These are phyloP conservation scores for Acromyrmex charruanus DNA, from an alignment of 1,140 invertebrate species.

Conservation along the genomic window DNA sequence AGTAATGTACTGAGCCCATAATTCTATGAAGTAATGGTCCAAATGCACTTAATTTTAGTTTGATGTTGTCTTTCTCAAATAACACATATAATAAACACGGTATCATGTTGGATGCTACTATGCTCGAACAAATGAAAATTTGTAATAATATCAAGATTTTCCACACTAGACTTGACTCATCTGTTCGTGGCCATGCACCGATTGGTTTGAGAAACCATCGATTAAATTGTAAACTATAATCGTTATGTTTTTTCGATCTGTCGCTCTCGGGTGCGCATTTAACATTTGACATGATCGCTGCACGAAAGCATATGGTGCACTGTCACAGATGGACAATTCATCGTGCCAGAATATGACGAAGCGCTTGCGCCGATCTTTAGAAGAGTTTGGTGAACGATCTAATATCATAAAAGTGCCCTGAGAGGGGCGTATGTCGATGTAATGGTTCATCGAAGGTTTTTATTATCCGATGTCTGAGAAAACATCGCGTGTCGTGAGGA, in stretches of 20 bases:
- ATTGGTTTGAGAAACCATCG: slow-evolving; percentile 66
- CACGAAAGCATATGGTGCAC: background rate
- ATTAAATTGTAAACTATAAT: slow-evolving; percentile 46
- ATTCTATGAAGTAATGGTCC: slow-evolving; percentile 77
- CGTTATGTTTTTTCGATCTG: background rate
- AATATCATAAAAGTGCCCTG: background rate
- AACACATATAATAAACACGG: slow-evolving; percentile 44
- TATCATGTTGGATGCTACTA: background rate
- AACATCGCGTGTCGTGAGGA: background rate
- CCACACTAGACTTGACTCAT: background rate
- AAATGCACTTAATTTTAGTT: slow-evolving; percentile 71
- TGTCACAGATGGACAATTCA: background rate
- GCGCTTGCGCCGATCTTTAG: background rate
- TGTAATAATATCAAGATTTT: background rate
- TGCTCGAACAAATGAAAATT: background rate
- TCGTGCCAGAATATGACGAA: background rate
- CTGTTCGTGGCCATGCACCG: slow-evolving; percentile 62
- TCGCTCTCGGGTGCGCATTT: background rate
- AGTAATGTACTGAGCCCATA: slow-evolving; percentile 79
- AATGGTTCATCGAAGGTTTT: background rate
- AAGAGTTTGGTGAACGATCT: background rate
- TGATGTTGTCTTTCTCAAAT: slow-evolving; percentile 69
- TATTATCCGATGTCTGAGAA: slow-evolving; percentile 17
- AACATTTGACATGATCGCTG: slow-evolving; percentile 26
- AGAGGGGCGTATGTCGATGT: background rate